phyloP scores from a whole-genome alignment of 1,140 invertebrate species.

The Diachasma alloeum region DNA sequence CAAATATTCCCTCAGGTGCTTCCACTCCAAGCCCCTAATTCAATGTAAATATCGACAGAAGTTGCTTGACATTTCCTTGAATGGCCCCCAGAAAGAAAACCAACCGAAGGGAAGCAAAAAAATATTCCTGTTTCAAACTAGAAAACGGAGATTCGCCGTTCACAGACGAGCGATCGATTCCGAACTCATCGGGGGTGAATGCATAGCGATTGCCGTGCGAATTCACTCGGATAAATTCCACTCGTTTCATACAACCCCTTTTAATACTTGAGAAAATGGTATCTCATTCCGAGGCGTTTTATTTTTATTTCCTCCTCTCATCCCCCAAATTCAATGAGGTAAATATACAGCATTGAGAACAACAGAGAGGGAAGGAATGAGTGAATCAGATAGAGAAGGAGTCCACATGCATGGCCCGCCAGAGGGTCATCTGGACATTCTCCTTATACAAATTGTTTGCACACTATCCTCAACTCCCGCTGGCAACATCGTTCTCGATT shows the following conservation, averaged over 20 bases:
- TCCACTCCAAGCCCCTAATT: too few species aligned
- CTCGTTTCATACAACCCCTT: background rate
- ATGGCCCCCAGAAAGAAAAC: background rate
- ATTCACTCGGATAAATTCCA: constrained; percentile 7
- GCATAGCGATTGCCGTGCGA: background rate
- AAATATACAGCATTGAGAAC: too few species aligned
- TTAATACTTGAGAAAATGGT: background rate
- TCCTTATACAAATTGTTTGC: background rate
- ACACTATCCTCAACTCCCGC: background rate
- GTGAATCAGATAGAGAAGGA: background rate
- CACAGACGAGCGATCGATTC: background rate
- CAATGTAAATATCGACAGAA: too few species aligned
- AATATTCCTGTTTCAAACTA: background rate
- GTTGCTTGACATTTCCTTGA: too few species aligned
- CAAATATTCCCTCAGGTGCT: too few species aligned
- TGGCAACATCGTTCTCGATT: constrained; percentile 1
- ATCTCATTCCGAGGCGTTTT: background rate
- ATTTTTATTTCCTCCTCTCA: background rate
- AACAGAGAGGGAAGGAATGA: background rate
- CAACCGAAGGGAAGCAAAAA: background rate
- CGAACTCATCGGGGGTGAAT: background rate
- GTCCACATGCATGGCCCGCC: background rate
- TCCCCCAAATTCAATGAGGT: too few species aligned
- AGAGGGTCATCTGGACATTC: background rate
- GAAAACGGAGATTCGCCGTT: background rate